Conservation (phyloP, 2,797 vertebrate species). For the Fistularia commersonii region DNA sequence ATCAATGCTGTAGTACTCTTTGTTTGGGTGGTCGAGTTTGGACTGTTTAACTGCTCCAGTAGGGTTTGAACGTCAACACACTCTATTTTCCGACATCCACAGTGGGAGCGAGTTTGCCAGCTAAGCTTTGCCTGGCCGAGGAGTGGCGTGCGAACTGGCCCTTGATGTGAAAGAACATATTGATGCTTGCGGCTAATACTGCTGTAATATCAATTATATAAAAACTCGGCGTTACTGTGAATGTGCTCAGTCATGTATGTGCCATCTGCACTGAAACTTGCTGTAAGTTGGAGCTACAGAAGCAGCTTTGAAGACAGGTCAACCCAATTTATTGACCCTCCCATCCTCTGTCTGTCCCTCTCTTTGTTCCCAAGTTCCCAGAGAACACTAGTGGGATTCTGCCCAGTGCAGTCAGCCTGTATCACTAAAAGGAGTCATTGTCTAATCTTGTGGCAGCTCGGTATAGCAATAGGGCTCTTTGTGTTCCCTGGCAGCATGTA, state of each 20-base stretch:
- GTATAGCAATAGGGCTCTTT: slow-evolving; percentile 66
- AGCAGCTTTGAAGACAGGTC: slow-evolving; percentile 40
- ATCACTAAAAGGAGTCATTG: slow-evolving; percentile 70
- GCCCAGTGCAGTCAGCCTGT: slow-evolving; percentile 60
- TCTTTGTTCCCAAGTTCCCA: slow-evolving; percentile 60
- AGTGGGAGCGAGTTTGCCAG: slow-evolving; percentile 20
- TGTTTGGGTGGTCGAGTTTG: slow-evolving; percentile 17
- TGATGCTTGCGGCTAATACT: slow-evolving; percentile 20
- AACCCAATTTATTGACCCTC: slow-evolving; percentile 57
- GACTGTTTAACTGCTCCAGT: slow-evolving; percentile 11
- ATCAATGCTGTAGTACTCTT: slow-evolving; percentile 7
- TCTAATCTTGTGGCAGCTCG: slow-evolving; percentile 51
- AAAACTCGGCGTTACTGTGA: slow-evolving; percentile 13
- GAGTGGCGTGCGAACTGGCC: slow-evolving; percentile 21
- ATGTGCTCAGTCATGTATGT: slow-evolving; percentile 43
- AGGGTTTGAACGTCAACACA: slow-evolving; percentile 27
- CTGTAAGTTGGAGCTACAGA: slow-evolving; percentile 23
- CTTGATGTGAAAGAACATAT: slow-evolving; percentile 38
- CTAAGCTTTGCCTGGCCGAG: slow-evolving; percentile 15
- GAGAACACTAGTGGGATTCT: slow-evolving; percentile 64
- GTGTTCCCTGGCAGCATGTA: slow-evolving; percentile 46
- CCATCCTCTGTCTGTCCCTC: slow-evolving; percentile 45
- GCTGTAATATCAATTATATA: slow-evolving; percentile 35
- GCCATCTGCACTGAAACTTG: slow-evolving; percentile 11
- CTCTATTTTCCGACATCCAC: slow-evolving; percentile 47